Evolutionary conservation across 2,797 vertebrate genomes (phyloP), one percentile per base, ranked within the genome.

Genomic region (Rhynchonycteris naso): DNA sequence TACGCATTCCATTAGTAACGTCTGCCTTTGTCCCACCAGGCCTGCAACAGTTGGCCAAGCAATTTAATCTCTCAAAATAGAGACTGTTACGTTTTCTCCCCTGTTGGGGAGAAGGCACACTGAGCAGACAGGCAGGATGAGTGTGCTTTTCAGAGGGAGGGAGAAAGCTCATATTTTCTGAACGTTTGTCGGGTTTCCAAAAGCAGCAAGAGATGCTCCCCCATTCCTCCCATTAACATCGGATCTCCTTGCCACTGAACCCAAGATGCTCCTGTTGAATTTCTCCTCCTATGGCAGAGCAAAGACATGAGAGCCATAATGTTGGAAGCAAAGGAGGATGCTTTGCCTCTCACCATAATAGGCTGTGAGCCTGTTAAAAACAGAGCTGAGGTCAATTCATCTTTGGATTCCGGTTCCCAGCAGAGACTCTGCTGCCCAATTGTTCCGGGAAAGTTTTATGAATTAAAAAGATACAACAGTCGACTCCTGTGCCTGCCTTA

Each of bases 61-160:
- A 50, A 94, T 68, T 88, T 76, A 61, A 78, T 33, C 52, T 35
- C 76, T 72, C 0, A 0, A 83, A 95, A 88, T 30, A 88, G 61
- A 96, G 75, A 95, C 21, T 14, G 72, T 30, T 75, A n/a, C 28
- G 56, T 80, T 58, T 69, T 86, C 90, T 95, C 85, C 38, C 66
- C 65, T n/a, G 0, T 43, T 22, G 75, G 28, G 66, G 82, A 91
- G 71, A 95, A 92, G 66, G 52, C 38, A 0, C 26, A 5, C 4
- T 4, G 50, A 90, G 26, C 43, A 75, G 74, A 26, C 21, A 61
- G 78, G n/a, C 59, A 38, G n/a, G 30, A 76, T 5, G 33, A 59
- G 56, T 28, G 21, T 83, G 69, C n/a, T 83, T 33, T 82, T 69
- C 19, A 54, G 66, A 15, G 19, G 33, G 21, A 87, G 18, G 68